Percentiles rank a stretch among this genome's conserved stretches.
Conservation (phyloP, 2,113 vertebrate genomes). For the Mixornis gularis region DNA sequence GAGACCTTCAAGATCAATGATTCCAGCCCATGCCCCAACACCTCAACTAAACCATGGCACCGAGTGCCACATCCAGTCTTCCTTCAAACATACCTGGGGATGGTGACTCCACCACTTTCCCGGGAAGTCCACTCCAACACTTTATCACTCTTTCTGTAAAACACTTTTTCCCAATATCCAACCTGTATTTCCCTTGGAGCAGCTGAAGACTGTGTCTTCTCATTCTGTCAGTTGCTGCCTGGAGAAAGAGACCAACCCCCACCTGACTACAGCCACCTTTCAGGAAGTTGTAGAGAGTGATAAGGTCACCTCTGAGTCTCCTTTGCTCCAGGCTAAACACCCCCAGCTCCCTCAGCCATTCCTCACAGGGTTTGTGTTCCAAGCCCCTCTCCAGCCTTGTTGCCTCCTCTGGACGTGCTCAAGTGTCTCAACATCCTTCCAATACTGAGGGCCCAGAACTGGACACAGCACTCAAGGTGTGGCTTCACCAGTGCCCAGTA, state of each 20-base stretch:
- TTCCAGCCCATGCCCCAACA: not conserved
- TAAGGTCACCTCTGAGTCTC: not conserved
- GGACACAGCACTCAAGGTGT: not conserved
- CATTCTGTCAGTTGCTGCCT: not conserved
- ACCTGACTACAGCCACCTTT: not conserved
- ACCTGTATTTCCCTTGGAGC: not conserved
- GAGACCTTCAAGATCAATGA: not conserved
- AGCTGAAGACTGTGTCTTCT: not conserved
- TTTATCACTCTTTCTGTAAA: not conserved
- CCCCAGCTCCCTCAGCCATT: not conserved
- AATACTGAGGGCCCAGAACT: not conserved
- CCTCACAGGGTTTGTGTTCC: not conserved
- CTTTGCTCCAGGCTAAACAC: not conserved
- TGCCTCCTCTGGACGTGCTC: not conserved
- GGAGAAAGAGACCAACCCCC: not conserved
- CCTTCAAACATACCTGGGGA: no score
- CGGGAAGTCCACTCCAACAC: no score
- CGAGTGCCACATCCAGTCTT: not conserved
- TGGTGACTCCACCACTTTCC: not conserved
- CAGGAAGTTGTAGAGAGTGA: not conserved
- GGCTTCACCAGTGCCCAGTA: not conserved
- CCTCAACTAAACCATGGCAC: not conserved
- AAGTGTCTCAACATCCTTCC: not conserved
- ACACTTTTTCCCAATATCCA: not conserved
- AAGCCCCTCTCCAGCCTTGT: not conserved